phyloP scores from a whole-genome alignment of 2,888 invertebrate genomes.

The Thecophora atra region DNA sequence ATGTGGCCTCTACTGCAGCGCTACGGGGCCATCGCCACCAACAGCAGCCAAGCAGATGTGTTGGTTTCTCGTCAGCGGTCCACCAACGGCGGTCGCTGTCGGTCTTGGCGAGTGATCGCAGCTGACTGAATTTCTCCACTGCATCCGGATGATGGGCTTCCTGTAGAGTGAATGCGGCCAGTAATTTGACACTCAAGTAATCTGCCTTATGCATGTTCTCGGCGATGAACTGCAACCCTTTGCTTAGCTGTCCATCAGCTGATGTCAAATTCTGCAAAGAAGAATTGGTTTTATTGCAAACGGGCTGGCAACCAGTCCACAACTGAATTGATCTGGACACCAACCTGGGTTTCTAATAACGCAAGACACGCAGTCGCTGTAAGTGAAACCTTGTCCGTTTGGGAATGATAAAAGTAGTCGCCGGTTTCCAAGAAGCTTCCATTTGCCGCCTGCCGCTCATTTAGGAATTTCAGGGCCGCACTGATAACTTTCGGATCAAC shows the following conservation, averaged over 20 bases:
- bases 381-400: slow-evolving; percentile 73
- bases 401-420: slow-evolving; percentile 75
- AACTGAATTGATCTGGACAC: slow-evolving; percentile 49
- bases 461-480: slow-evolving; percentile 76
- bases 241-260: slow-evolving; percentile 75
- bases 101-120: slow-evolving; percentile 70
- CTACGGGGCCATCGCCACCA: slow-evolving; percentile 66
- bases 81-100: slow-evolving; percentile 80
- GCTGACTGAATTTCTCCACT: slow-evolving; percentile 57
- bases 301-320: too few relatives aligned
- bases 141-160: slow-evolving; percentile 77
- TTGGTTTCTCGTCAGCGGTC: too few relatives aligned
- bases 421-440: slow-evolving; percentile 85
- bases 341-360: slow-evolving; percentile 73
- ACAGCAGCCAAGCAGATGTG: slow-evolving; percentile 38
- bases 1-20: slow-evolving; percentile 58
- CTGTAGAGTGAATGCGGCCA: slow-evolving; percentile 81
- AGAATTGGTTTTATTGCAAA: too few relatives aligned
- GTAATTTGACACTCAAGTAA: slow-evolving; percentile 78
- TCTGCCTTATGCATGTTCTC: slow-evolving; percentile 72
- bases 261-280: slow-evolving; percentile 32
- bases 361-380: slow-evolving; percentile 81
- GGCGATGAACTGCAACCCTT: slow-evolving; percentile 80
- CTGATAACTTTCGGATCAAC: slow-evolving; percentile 75
- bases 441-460: slow-evolving; percentile 74